Percentiles rank a stretch among this genome's conserved stretches.
Conservation (phyloP, 2,888 invertebrate genomes). For the Oasisia sp. region DNA sequence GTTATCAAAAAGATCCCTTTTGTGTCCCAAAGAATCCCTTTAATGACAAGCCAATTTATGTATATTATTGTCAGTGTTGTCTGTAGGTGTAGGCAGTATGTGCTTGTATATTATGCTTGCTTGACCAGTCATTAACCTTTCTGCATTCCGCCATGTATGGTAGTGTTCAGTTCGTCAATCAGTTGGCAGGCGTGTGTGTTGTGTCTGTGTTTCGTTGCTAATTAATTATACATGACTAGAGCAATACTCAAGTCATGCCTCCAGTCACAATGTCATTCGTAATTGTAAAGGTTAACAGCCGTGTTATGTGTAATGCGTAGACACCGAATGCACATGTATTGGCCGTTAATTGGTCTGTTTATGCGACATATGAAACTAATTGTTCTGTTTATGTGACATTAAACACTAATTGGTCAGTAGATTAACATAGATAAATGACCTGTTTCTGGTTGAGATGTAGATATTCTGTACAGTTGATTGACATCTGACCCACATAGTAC, state of each 20-base stretch:
- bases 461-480: not conserved
- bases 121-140: not conserved
- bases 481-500: not conserved
- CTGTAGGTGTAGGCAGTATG: not conserved
- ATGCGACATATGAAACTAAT: not conserved
- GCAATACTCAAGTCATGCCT: too few relatives aligned
- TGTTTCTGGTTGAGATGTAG: not conserved
- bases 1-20: too few relatives aligned
- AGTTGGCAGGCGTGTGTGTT: not conserved
- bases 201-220: not conserved
- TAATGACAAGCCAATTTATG: too few relatives aligned
- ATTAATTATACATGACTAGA: not conserved
- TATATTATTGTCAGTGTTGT: not conserved
- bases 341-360: not conserved
- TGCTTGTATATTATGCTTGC: too few relatives aligned
- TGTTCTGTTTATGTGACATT: not conserved
- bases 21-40: too few relatives aligned
- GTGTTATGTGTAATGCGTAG: not conserved
- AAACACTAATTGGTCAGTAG: not conserved
- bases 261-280: too few relatives aligned
- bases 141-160: not conserved
- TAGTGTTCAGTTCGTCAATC: not conserved
- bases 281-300: not conserved
- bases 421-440: not conserved
- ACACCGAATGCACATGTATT: not conserved